These are phyloP conservation scores for Microtus montanus DNA, from an alignment of 2,113 vertebrate species.

Conservation along the genomic window DNA sequence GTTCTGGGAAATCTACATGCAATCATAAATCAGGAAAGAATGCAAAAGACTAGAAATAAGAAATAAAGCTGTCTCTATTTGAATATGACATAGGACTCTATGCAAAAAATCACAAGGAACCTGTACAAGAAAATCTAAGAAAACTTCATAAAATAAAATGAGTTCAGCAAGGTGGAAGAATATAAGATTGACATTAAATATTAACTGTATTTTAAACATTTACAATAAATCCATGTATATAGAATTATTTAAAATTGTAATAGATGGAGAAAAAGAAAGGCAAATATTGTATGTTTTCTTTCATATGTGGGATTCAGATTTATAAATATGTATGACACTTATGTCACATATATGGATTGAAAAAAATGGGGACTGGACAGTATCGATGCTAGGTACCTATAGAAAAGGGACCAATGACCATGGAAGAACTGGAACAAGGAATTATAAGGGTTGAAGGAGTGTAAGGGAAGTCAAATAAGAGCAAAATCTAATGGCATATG, in stretches of 20 bases:
- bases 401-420: neutral
- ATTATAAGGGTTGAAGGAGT: neutral
- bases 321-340: neutral
- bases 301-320: neutral
- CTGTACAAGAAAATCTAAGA: neutral
- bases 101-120: neutral
- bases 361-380: neutral
- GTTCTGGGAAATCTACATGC: neutral
- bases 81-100: neutral
- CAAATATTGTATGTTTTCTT: neutral
- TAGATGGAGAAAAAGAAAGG: neutral
- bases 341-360: neutral
- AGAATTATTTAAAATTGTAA: neutral
- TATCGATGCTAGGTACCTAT: neutral
- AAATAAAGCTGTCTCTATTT: neutral
- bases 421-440: neutral
- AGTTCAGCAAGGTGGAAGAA: neutral
- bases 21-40: slow-evolving; percentile 6
- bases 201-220: slow-evolving; percentile 18
- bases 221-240: neutral
- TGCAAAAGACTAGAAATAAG: neutral
- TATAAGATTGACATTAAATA: neutral
- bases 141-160: neutral
- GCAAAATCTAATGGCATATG: neutral
- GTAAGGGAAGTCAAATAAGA: neutral